Conservation (phyloP, 2,888 invertebrate species). For the Scaptodrosophila latifasciaeformis region DNA sequence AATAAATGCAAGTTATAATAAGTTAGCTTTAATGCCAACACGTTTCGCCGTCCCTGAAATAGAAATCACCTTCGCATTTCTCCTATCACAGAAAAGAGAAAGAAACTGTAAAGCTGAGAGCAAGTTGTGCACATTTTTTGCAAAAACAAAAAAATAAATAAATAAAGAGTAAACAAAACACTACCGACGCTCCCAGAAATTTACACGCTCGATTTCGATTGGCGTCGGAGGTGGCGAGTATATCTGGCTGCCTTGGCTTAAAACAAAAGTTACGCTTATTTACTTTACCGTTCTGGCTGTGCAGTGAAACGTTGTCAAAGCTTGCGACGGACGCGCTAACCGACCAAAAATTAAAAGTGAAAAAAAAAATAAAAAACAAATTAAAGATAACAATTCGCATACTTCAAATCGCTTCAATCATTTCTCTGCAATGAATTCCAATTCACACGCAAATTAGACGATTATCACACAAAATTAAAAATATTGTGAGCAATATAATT, state of each 20-base stretch:
- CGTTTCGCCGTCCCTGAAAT: constrained; percentile 39
- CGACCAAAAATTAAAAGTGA: too few relatives aligned
- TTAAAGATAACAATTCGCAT: constrained; percentile 18
- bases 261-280: constrained; percentile 30
- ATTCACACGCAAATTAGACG: too few relatives aligned
- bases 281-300: constrained; percentile 23
- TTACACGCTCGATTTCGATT: constrained; percentile 21
- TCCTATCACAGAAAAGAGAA: not conserved
- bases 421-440: too few relatives aligned
- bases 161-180: too few relatives aligned
- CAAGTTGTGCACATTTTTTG: not conserved
- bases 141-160: too few relatives aligned
- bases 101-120: constrained; percentile 10
- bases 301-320: too few relatives aligned
- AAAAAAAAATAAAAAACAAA: constrained; percentile 11
- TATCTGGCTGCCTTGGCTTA: constrained; percentile 5
- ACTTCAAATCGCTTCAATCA: constrained; percentile 5
- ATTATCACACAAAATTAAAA: too few relatives aligned
- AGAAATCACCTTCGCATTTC: constrained; percentile 30
- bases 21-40: constrained; percentile 40
- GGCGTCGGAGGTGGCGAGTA: not conserved
- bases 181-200: constrained; percentile 19
- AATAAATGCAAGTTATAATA: not conserved
- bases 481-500: too few relatives aligned
- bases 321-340: constrained; percentile 6